These are phyloP conservation scores for Temnothorax curvispinosus DNA, from an alignment of 1,140 invertebrate genomes.

Conservation along the genomic window DNA sequence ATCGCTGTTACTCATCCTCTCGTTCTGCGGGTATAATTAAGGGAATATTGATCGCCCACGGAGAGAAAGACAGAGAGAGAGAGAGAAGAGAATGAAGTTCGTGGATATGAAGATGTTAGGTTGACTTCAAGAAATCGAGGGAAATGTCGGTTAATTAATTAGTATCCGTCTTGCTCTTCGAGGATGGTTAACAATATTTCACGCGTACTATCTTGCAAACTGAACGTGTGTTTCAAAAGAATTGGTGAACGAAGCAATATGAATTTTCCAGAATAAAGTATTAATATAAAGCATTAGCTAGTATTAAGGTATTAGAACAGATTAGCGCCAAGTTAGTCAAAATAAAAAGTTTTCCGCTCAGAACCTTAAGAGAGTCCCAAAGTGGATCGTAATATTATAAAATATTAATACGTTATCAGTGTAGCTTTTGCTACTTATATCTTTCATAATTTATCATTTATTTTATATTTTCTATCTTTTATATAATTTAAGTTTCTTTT, in stretches of 20 bases:
- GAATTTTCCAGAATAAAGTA: neutral
- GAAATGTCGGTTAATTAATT: slow-evolving; percentile 45
- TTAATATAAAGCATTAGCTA: neutral
- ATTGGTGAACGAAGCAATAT: neutral
- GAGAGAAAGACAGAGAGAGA: slow-evolving; percentile 9
- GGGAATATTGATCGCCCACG: slow-evolving; percentile 49
- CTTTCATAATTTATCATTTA: neutral
- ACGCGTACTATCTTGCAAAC: neutral
- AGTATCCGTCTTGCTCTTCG: neutral
- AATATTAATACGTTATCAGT: neutral
- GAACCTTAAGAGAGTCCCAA: neutral
- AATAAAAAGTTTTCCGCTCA: neutral
- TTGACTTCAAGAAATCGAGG: neutral
- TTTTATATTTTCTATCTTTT: too few species aligned
- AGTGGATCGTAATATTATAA: neutral
- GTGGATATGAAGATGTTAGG: slow-evolving; percentile 7
- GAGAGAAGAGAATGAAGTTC: slow-evolving; percentile 24
- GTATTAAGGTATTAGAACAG: neutral
- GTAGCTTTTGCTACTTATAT: neutral
- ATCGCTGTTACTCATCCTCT: slow-evolving; percentile 70
- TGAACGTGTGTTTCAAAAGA: neutral
- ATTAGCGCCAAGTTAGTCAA: neutral
- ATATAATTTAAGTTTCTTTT: neutral
- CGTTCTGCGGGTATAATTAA: slow-evolving; percentile 53
- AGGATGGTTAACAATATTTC: neutral